Base-by-base conservation (phyloP, 2,113 vertebrate genomes). In the Hystrix cristata region DNA sequence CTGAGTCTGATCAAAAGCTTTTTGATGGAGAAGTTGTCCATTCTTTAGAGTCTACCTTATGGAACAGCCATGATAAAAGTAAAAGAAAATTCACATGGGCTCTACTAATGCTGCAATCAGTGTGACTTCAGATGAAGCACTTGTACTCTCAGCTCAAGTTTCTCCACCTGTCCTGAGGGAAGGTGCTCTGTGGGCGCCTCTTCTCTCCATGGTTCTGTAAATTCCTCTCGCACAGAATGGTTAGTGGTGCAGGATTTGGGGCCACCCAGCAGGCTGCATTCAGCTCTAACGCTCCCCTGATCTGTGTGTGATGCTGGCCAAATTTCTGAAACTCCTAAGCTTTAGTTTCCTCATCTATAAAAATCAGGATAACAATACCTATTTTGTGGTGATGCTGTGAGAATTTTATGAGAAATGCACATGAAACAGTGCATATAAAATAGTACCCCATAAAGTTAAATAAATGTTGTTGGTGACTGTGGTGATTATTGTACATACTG, bases 1-100 rank as follows among this genome's bases (percentile, higher is more conserved):
- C 55, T 23, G 51, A 71, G 79, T 84, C 51, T 55, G 23, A 82
- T 78, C 19, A 57, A 46, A 87, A 95, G 57, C 51, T 84, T 89
- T 1, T 23, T 51, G 27, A 79, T 16, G 38, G 34, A 34, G 13
- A 9, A 51, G 64, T 46, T 71, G 38, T 46, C 69, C 18, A 27
- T 46, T 23, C 55, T 64, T 13, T 19, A 82, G 95, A 78, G 13
- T 71, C 67, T 4, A 23, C 29, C 64, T 60, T 5, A n/a, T 27
- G 38, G 21, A 38, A 62, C 14, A 74, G 14, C 21, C 74, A 38
- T 4, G 4, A 6, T 3, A 72, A 59, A 18, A 60, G 19, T 51
- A 53, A 46, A 51, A 53, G 48, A 87, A 48, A 87, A 71, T 46
- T 46, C 1, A 0, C 1, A 10, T 46, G 0, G 4, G 5, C 48